A percentile compares a stretch with the other conserved stretches of the same genome.
phyloP scores from a whole-genome alignment of 2,888 invertebrate genomes.

The Druceiella hillmani region DNA sequence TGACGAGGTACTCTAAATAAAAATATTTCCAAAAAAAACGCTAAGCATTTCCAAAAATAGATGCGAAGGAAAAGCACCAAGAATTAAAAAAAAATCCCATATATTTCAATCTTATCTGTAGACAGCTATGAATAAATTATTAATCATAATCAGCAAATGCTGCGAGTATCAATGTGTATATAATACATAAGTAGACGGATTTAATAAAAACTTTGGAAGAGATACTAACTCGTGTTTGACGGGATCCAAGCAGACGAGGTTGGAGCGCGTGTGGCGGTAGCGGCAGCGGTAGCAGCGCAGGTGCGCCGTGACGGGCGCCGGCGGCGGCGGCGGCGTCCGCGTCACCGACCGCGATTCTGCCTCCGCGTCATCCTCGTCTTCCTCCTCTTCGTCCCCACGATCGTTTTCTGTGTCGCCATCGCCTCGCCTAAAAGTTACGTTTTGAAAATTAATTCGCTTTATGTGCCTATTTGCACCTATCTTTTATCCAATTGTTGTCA shows the following conservation, averaged over 20 bases:
- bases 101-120: too few species aligned
- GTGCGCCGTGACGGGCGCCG: constrained; percentile 4
- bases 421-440: not conserved
- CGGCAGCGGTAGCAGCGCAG: constrained; percentile 22
- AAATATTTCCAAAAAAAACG: too few species aligned
- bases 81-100: too few species aligned
- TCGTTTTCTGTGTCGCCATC: not conserved
- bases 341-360: constrained; percentile 25
- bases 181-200: not conserved
- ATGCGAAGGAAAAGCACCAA: too few species aligned
- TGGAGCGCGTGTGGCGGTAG: constrained; percentile 23
- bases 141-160: constrained; percentile 36
- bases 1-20: too few species aligned
- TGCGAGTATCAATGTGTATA: not conserved
- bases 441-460: not conserved
- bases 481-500: not conserved
- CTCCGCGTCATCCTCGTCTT: constrained; percentile 28
- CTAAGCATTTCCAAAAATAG: too few species aligned
- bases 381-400: constrained; percentile 32
- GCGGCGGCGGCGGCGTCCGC: constrained; percentile 14
- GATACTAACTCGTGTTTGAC: constrained; percentile 38
- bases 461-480: not conserved
- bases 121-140: too few species aligned
- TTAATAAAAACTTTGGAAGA: too few species aligned
- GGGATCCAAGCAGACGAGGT: constrained; percentile 40